Evolutionary conservation across 2,888 invertebrate genomes (phyloP), one percentile per base, ranked within the genome.

Genomic region (Lasioglossum marginatum): DNA sequence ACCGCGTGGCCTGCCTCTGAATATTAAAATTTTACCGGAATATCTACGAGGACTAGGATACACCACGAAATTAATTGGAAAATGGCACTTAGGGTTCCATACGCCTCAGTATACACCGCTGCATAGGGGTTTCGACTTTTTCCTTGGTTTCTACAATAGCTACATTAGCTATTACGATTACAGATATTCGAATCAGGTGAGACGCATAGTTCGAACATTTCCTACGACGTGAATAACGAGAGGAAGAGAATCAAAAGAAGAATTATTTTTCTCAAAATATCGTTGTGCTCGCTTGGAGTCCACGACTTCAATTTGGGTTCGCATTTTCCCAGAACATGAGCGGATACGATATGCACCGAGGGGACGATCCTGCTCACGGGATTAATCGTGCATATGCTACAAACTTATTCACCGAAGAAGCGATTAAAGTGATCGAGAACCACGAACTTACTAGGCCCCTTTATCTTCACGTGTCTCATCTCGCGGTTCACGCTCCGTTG

Each of bases 141-240:
- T 98, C 94, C 97, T 97, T 93, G 99, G 99, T 1, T 98, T 98
- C 94, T 97, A 98, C 96, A 97, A 97, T 82, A 98, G 98, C 8
- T 97, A 96, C 89, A 97, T 98, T 81, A 98, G 98, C 93, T 99
- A 99, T 93, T 98, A 97, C 92, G 97, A 97, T 90, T 97, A 97
- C 88, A 96, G 96, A 40, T 95, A 96, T 19, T 85, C 90, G 4
- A 82, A 87, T 83, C 85, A 91, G 87, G 91, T 91, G 60, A 73
- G 75, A 57, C 0, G 12, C 4, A 12, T 37, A 12, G 19, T 12
- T 4, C 37, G 48, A 27, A 19, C 19, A 27, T 31, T 43, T 27
- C 5, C 2, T 10, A 60, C 31, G 6, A 66, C 8, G 6, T 0
- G n/a, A 1, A 34, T 34, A 63, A 31, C 63, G 31, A 63, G 31